Evolutionary conservation across 1,140 invertebrate species (phyloP), one percentile per base, ranked within the genome.

Genomic region (Anastrepha obliqua): DNA sequence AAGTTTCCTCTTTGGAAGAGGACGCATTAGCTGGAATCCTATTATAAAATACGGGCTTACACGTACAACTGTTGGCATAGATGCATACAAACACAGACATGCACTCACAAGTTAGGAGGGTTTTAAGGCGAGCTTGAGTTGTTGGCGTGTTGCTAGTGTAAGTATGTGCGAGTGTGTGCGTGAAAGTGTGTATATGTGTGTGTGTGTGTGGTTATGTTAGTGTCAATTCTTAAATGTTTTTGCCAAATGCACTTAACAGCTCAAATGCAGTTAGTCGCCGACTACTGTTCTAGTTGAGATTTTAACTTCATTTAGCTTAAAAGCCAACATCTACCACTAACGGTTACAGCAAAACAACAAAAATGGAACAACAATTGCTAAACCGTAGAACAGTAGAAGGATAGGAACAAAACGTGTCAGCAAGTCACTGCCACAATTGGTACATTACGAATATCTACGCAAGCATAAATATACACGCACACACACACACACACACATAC

Each of bases 241-340:
- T 81, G 74, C 74, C 74, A 81, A 81, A 81, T 81, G 74, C 74
- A 81, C 74, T 81, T 81, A 81, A 55, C 47, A 81, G 47, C 74
- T 81, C 74, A 81, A 81, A 81, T 81, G 74, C 47, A 81, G 74
- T 81, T 81, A 81, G 74, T 81, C 74, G 74, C 44, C 74, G 74
- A 51, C 74, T 51, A 81, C 44, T 81, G n/a, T 55, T 81, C 47
- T 81, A 81, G 74, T 55, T 81, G 44, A 81, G 74, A 81, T 81
- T 81, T 81, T 81, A 81, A 81, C 47, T 81, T 81, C 47, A 55
- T 81, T 81, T 81, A 81, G 74, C 74, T 81, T 81, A 81, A 81
- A 81, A 81, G 74, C 74, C 20, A 81, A 55, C 74, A 55, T 55
- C 74, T 29, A 81, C 74, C 74, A 81, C 74, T 51, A 81, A 81